These are phyloP conservation scores for Luehdorfia chinensis DNA, from an alignment of 1,140 invertebrate species.

Conservation along the genomic window DNA sequence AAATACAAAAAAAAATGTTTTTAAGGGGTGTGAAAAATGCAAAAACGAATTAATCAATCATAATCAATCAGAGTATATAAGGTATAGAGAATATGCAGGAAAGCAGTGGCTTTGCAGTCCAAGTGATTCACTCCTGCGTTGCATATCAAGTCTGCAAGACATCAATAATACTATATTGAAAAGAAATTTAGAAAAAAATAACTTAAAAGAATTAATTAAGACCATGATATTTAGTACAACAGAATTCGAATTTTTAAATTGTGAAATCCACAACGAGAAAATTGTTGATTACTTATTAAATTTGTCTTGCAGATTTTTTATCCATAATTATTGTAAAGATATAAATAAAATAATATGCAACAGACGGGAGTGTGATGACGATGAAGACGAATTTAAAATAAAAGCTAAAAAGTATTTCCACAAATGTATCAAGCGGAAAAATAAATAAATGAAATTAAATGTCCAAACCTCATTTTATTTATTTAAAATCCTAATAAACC, in stretches of 20 bases:
- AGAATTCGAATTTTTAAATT: no score
- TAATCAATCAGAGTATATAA: conserved; percentile 14
- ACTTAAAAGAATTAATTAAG: conserved; percentile 22
- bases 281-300: conserved; percentile 18
- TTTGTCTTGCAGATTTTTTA: conserved; percentile 17
- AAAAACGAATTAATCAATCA: conserved; percentile 16
- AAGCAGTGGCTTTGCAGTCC: conserved; percentile 24
- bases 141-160: conserved; percentile 20
- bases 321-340: conserved; percentile 23
- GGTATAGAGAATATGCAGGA: no score
- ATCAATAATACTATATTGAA: conserved; percentile 20
- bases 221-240: conserved; percentile 22
- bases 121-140: no score
- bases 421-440: no score
- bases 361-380: no score
- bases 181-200: conserved; percentile 12
- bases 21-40: conserved; percentile 23
- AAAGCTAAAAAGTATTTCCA: no score
- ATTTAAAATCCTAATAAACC: no score
- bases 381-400: no score
- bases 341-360: conserved; percentile 33
- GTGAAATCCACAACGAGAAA: conserved; percentile 23
- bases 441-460: no score
- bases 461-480: no score
- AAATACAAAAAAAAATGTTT: conserved; percentile 20